phyloP scores from a whole-genome alignment of 1,140 invertebrate species.

The Zaprionus vittiger region DNA sequence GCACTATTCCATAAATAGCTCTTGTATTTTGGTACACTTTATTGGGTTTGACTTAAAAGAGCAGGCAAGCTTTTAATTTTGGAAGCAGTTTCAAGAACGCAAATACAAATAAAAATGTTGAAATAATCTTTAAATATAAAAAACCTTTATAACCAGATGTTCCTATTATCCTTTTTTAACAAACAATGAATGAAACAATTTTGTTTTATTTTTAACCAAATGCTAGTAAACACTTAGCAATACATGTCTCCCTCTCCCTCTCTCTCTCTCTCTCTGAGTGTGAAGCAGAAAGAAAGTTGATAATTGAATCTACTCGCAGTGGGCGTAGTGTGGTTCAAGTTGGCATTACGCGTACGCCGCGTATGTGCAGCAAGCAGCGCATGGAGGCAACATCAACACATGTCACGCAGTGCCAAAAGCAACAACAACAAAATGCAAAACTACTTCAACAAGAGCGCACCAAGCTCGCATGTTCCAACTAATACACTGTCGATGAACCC shows the following conservation, averaged over 20 bases:
- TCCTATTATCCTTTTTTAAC: too few relatives aligned
- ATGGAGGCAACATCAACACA: slow-evolving; percentile 11
- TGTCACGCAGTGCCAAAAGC: slow-evolving; percentile 13
- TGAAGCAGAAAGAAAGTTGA: neutral
- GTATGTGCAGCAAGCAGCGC: slow-evolving; percentile 3
- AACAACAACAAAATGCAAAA: slow-evolving; percentile 36
- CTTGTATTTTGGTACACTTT: too few relatives aligned
- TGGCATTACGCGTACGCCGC: slow-evolving; percentile 1
- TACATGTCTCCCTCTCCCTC: neutral
- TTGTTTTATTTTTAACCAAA: too few relatives aligned
- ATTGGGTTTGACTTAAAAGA: too few relatives aligned
- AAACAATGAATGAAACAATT: too few relatives aligned
- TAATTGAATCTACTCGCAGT: neutral
- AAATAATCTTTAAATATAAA: too few relatives aligned
- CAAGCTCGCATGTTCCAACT: slow-evolving; percentile 51
- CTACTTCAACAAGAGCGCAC: slow-evolving; percentile 1
- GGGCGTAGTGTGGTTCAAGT: neutral
- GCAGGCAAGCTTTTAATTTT: too few relatives aligned
- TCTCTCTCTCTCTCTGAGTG: too few relatives aligned
- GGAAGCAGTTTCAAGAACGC: too few relatives aligned
- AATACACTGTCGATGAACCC: slow-evolving; percentile 61
- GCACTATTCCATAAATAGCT: too few relatives aligned
- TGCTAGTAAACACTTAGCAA: neutral
- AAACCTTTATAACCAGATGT: too few relatives aligned
- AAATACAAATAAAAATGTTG: too few relatives aligned